Base-by-base conservation (phyloP, 2,113 vertebrate genomes). In the Pelecanus crispus region DNA sequence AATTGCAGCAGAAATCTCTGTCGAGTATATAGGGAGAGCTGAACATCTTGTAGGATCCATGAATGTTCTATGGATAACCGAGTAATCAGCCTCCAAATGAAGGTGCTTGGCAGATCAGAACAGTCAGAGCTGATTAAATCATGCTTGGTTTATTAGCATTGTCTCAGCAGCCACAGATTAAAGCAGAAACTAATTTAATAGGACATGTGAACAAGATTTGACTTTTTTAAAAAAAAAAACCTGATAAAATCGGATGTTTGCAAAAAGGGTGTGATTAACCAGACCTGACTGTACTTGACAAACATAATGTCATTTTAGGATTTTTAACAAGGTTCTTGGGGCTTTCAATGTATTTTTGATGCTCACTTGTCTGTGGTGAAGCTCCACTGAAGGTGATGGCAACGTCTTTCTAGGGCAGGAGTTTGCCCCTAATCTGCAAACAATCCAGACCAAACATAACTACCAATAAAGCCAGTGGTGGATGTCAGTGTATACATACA, bases 51-150 rank as follows among this genome's bases (percentile, higher is more conserved):
- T 56, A 55, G 49, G 78, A 70, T 38, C 45, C 70, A 80, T 86
- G 61, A 98, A 92, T 97, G 97, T 97, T 96, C 94, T 90, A 74
- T 94, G 83, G 73, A 84, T 94, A 96, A 90, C 32, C 25, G 24
- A 97, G 92, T 95, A 98, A 97, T 96, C 91, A 92, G 83, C 90
- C 81, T 95, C 81, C 79, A 95, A 81, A 78, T 80, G 74, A 97
- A 97, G 80, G 32, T 94, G 75, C 79, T 95, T 96, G 77, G 95
- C 86, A 95, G 65, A 97, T 97, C 88, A 90, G 74, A 95, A 94
- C 67, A 97, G 92, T 97, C 97, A 96, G 95, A 96, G 86, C 11
- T 96, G 95, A 97, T 97, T 97, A 97, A 97, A 92, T 90, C 75
- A 74, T 17, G 3, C 81, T 97, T 95, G 58, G 61, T 94, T 97